These are phyloP conservation scores for Ips nitidus DNA, from an alignment of 1,140 invertebrate species.

Conservation along the genomic window DNA sequence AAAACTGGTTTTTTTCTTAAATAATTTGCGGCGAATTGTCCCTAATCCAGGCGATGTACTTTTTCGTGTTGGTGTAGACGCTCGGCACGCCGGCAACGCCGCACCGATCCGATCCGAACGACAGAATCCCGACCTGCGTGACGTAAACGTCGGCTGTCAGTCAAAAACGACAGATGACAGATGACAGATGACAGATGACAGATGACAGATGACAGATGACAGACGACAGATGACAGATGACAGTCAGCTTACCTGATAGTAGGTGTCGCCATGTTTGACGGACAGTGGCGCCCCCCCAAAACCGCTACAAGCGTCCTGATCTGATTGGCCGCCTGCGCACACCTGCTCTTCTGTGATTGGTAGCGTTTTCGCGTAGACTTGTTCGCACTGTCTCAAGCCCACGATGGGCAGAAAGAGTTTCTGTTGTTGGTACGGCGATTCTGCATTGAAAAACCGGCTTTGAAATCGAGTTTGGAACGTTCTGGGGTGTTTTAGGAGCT, in stretches of 20 bases:
- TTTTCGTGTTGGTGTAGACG: slow-evolving; percentile 68
- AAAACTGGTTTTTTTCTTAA: slow-evolving; percentile 1
- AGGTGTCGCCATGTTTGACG: slow-evolving; percentile 58
- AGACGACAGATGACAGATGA: no score
- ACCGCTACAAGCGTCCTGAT: slow-evolving; percentile 68
- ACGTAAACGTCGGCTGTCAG: neutral
- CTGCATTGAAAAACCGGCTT: slow-evolving; percentile 38
- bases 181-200: no score
- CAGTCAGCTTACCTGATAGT: slow-evolving; percentile 58
- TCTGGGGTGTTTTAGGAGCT: neutral
- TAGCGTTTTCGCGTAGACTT: slow-evolving; percentile 58
- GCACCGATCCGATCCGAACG: slow-evolving; percentile 71
- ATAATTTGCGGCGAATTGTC: slow-evolving; percentile 63
- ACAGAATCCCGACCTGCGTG: slow-evolving; percentile 66
- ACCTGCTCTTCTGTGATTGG: slow-evolving; percentile 63
- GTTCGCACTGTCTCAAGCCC: slow-evolving; percentile 55
- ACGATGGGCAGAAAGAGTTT: slow-evolving; percentile 58
- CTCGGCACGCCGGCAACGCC: slow-evolving; percentile 66
- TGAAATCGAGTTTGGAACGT: slow-evolving; percentile 37
- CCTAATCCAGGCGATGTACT: slow-evolving; percentile 67
- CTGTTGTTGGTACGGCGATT: slow-evolving; percentile 52
- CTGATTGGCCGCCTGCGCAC: slow-evolving; percentile 67
- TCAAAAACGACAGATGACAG: no score
- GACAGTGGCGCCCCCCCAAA: slow-evolving; percentile 70
- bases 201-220: no score